Conservation (phyloP, 2,888 invertebrate species). For the Macaria liturata region DNA sequence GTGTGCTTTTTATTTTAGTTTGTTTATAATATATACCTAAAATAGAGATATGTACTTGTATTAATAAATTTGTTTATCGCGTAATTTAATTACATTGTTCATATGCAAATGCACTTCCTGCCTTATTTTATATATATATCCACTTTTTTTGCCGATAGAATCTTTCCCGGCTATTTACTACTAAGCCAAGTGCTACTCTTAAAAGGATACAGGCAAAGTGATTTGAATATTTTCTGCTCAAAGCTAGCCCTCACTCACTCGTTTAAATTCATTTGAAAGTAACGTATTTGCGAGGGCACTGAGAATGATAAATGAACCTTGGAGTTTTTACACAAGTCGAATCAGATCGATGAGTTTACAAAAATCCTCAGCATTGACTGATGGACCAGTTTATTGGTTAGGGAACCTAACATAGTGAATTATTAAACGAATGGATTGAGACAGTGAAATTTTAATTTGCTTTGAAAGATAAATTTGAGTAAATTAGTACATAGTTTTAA, state of each 20-base stretch:
- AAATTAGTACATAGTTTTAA: too few relatives aligned
- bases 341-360: slow-evolving; percentile 36
- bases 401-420: slow-evolving; percentile 8
- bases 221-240: slow-evolving; percentile 7
- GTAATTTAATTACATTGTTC: too few relatives aligned
- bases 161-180: neutral
- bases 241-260: slow-evolving; percentile 10
- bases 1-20: too few relatives aligned
- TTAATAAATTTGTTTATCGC: too few relatives aligned
- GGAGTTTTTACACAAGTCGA: slow-evolving; percentile 33
- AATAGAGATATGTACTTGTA: too few relatives aligned
- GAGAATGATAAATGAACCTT: slow-evolving; percentile 43
- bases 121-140: too few relatives aligned
- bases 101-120: too few relatives aligned
- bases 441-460: neutral
- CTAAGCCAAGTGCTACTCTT: neutral
- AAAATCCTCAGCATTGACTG: slow-evolving; percentile 18
- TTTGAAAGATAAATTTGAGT: too few relatives aligned
- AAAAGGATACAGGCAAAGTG: slow-evolving; percentile 3
- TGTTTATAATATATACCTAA: too few relatives aligned
- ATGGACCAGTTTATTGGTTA: slow-evolving; percentile 21
- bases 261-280: slow-evolving; percentile 35
- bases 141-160: neutral
- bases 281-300: slow-evolving; percentile 42
- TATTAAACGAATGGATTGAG: neutral